phyloP scores from a whole-genome alignment of 2,797 vertebrate genomes.

The Choloepus didactylus region DNA sequence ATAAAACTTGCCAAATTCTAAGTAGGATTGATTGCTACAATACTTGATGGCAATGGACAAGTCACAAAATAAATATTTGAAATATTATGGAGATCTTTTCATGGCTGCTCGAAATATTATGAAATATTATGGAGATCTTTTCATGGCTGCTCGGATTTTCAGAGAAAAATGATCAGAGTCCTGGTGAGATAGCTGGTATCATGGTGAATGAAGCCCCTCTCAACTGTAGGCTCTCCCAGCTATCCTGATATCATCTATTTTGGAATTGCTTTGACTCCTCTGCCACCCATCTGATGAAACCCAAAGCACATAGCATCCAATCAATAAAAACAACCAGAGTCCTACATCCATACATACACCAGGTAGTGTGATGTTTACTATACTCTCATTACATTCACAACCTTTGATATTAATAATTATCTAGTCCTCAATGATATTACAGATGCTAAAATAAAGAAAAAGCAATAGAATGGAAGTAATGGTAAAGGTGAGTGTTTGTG shows the following conservation, averaged over 20 bases:
- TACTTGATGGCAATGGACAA: not conserved
- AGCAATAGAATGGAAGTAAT: not conserved
- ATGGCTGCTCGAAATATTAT: not conserved
- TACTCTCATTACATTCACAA: not conserved
- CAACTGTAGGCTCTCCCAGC: not conserved
- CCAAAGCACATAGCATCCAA: conserved; percentile 26
- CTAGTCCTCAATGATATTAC: not conserved
- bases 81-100: not conserved
- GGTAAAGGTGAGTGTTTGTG: not conserved
- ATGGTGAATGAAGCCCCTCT: not conserved
- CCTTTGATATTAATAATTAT: not conserved
- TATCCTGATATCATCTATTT: not conserved
- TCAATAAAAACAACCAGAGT: conserved; percentile 35
- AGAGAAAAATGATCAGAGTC: not conserved
- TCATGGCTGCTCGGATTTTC: conserved; percentile 15
- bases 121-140: not conserved
- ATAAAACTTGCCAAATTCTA: conserved; percentile 61
- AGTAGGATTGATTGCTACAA: conserved; percentile 26
- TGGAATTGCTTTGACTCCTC: not conserved
- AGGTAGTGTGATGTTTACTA: not conserved
- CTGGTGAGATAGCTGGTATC: not conserved
- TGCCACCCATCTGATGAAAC: not conserved
- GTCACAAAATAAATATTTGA: conserved; percentile 46
- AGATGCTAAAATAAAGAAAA: conserved; percentile 20
- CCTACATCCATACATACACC: conserved; percentile 31